Base-by-base conservation (phyloP, 2,888 invertebrate species). In the Dioctria rufipes region DNA sequence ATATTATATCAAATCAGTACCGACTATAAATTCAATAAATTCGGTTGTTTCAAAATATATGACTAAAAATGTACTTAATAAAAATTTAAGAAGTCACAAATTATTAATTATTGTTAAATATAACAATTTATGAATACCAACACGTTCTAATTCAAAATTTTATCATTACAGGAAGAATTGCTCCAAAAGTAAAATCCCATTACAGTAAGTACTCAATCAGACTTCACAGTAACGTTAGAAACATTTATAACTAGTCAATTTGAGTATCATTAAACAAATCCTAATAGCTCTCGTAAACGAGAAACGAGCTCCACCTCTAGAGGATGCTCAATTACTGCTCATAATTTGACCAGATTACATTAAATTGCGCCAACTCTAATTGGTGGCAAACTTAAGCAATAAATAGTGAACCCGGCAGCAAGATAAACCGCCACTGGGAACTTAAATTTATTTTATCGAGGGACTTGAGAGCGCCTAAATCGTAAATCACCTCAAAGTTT, bases 361-460 rank as follows among this genome's bases (percentile, higher is more conserved):
- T 61, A 79, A 69, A 79, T 79, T 79, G 79, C 54, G 67, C 67
- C 43, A 67, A 60, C 46, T 79, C 60, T 79, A 79, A 79, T 79
- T 79, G 79, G 67, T 67, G 60, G 79, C 67, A 79, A 79, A 54
- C 66, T 54, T 65, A 42, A 40, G 63, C 78, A 78, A 78, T 78
- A 78, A 63, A 78, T 75, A 60, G 42, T 75, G 60, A 60, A 39
- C 61, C 46, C 54, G 40, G 37, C 8, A 40, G 39, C 42, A 75
- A 75, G 75, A 75, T 61, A 75, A 46, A 58, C 75, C 43, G 37
- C 4, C 51, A 37, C 71, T 42, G 71, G 54, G 54, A 71, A 37
- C 54, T 71, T n/a, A 61, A 75, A 60, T 60, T 60, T 61, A 75
- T 75, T 75, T 75, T 61, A 75, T 58, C 60, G 25, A 25, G 61